phyloP scores from a whole-genome alignment of 2,113 vertebrate genomes.

The zebrafish (Danio rerio) region DNA sequence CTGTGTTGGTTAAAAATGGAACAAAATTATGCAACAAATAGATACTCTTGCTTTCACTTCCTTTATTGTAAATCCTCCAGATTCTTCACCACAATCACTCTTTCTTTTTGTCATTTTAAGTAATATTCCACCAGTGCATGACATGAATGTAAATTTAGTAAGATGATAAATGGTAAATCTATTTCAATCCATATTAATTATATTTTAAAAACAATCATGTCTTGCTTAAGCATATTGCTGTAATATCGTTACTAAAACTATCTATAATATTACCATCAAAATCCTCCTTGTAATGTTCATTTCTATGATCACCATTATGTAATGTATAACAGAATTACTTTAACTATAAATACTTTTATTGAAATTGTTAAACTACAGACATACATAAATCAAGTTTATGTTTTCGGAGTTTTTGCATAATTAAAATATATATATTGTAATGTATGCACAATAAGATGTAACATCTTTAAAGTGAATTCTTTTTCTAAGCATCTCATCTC shows the following conservation, averaged over 20 bases:
- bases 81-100: slow-evolving; percentile 24
- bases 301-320: too few relatives aligned
- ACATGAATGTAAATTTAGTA: background rate
- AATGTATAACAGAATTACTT: background rate
- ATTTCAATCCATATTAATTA: background rate
- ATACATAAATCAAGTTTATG: too few relatives aligned
- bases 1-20: slow-evolving; percentile 44
- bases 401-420: too few relatives aligned
- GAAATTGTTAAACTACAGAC: too few relatives aligned
- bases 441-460: too few relatives aligned
- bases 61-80: slow-evolving; percentile 54
- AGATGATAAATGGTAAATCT: background rate
- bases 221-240: too few relatives aligned
- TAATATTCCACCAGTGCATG: background rate
- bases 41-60: slow-evolving; percentile 64
- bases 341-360: background rate
- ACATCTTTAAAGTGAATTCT: too few relatives aligned
- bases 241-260: too few relatives aligned
- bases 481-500: too few relatives aligned
- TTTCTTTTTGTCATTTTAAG: slow-evolving; percentile 30
- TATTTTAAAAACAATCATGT: background rate
- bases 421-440: too few relatives aligned
- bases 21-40: slow-evolving; percentile 59
- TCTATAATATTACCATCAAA: background rate
- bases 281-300: background rate